Conservation (phyloP, 2,797 vertebrate genomes). For the Neosalanx taihuensis region DNA sequence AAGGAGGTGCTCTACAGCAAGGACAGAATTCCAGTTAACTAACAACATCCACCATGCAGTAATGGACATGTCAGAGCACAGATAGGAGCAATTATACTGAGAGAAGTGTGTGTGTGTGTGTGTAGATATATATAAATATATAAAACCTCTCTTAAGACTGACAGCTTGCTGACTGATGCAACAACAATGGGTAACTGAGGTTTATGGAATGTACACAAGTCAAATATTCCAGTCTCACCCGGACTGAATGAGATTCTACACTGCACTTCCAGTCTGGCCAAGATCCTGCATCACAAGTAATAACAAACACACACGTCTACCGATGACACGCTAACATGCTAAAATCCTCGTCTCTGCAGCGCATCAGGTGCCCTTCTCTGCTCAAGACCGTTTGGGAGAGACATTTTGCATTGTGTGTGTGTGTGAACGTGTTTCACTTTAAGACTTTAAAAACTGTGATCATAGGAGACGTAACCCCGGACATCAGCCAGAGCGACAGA, state of each 20-base stretch:
- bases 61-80: slow-evolving; percentile 42
- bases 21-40: slow-evolving; percentile 71
- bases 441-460: slow-evolving; percentile 61
- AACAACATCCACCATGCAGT: slow-evolving; percentile 58
- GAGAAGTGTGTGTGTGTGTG: slow-evolving; percentile 23
- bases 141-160: slow-evolving; percentile 57
- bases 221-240: slow-evolving; percentile 58
- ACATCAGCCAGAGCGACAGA: slow-evolving; percentile 40
- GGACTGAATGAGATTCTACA: slow-evolving; percentile 61
- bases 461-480: slow-evolving; percentile 41
- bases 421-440: slow-evolving; percentile 43
- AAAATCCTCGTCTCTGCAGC: slow-evolving; percentile 25
- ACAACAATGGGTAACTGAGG: slow-evolving; percentile 45
- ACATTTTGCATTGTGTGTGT: slow-evolving; percentile 17
- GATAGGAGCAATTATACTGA: slow-evolving; percentile 34
- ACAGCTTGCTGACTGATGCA: slow-evolving; percentile 46
- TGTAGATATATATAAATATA: slow-evolving; percentile 50
- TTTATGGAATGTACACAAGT: slow-evolving; percentile 74
- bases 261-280: slow-evolving; percentile 63
- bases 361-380: slow-evolving; percentile 24
- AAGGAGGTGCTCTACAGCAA: slow-evolving; percentile 61
- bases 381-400: slow-evolving; percentile 33
- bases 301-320: slow-evolving; percentile 10
- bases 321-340: slow-evolving; percentile 25
- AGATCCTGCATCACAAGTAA: slow-evolving; percentile 51